Base-by-base conservation (phyloP, 2,797 vertebrate genomes). In the Micrastur ruficollis region DNA sequence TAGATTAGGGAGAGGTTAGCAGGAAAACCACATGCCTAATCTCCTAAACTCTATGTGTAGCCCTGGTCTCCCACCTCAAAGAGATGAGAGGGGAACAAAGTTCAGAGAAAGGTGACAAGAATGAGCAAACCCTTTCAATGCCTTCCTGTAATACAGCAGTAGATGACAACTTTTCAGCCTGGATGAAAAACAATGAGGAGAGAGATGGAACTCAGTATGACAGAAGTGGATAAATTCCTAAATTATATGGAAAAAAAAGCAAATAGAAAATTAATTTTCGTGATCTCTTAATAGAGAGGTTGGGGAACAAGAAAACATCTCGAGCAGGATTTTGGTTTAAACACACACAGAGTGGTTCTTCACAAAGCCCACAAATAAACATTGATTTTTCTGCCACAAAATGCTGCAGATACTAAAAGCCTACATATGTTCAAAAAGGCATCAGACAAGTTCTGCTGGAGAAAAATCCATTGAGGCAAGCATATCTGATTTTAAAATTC, bases 231-330 rank as follows among this genome's bases (percentile, higher is more conserved):
- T 40, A 49, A 44, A 81, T 65, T 75, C 46, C 23, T 62, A 84
- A 52, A 29, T 0, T 0, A n/a, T 12, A 34, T 1, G 2, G 8
- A 18, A 42, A 42, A 16, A 47, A 73, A 34, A 36, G 8, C 11
- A 81, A 85, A 58, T 13, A 52, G 9, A 25, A 81, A 82, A 46
- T 42, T 5, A 68, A 34, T 87, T 72, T 70, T 50, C 34, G 70
- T 55, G 17, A 10, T 66, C 1, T 70, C 7, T 65, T 68, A 58
- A 47, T 31, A 56, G 12, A 89, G 15, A 29, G 81, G 12, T 2
- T 68, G 2, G 6, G 14, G 34, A 42, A 83, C 22, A 81, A 47
- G 8, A 36, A 68, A 75, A 61, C 14, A 38, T 56, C 19, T 65
- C 20, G 9, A 73, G 25, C 14, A 85, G 52, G 56, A 52, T 70